Percentiles rank a stretch among this genome's conserved stretches.
These are phyloP conservation scores for Drosophila fungiperda DNA, from an alignment of 2,888 invertebrate species.

Conservation along the genomic window DNA sequence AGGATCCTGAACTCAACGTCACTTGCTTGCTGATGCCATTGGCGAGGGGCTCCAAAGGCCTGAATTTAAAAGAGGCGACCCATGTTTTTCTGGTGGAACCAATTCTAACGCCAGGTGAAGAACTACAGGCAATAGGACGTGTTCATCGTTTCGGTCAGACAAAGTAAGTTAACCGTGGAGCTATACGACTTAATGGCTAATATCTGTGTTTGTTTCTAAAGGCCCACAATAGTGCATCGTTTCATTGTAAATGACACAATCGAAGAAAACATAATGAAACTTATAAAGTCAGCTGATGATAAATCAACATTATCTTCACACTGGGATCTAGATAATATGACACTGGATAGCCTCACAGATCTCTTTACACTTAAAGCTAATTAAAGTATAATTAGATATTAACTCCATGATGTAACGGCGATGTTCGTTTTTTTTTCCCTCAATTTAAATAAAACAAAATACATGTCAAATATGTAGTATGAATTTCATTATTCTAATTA, in stretches of 20 bases:
- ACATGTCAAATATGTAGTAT: constrained; percentile 41
- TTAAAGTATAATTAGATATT: background rate
- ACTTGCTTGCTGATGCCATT: constrained; percentile 89
- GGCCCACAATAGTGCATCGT: constrained; percentile 89
- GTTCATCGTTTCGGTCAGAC: constrained; percentile 93
- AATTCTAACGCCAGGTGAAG: constrained; percentile 89
- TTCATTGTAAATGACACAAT: constrained; percentile 89
- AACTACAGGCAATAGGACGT: constrained; percentile 91
- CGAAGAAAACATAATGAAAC: constrained; percentile 88
- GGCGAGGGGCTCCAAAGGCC: constrained; percentile 90
- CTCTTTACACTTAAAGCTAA: constrained; percentile 64
- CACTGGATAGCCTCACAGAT: constrained; percentile 66
- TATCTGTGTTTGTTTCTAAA: constrained; percentile 27
- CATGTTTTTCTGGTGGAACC: constrained; percentile 92
- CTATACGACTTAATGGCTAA: background rate
- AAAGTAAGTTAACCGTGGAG: constrained; percentile 84
- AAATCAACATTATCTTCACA: constrained; percentile 73
- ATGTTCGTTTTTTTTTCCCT: background rate
- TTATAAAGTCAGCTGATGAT: constrained; percentile 80
- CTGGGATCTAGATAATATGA: constrained; percentile 80
- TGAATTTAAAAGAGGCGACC: constrained; percentile 92
- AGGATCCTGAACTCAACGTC: constrained; percentile 84
- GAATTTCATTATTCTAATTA: constrained; percentile 62
- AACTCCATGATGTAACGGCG: no score
- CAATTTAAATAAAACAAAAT: constrained; percentile 6